phyloP scores from a whole-genome alignment of 2,113 vertebrate species.

The Rhombomys opimus region DNA sequence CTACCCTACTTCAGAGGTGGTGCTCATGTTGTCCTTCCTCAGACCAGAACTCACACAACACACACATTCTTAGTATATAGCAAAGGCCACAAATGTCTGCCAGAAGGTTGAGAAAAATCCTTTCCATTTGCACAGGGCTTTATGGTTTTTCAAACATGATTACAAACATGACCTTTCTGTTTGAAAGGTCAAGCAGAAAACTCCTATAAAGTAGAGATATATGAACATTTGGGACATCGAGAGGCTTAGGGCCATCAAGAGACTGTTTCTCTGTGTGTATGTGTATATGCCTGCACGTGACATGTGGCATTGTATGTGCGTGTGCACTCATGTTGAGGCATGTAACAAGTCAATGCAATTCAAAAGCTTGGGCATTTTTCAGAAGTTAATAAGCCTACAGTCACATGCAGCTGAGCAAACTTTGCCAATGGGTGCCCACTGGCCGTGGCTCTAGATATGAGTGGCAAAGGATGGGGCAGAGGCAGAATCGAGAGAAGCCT shows the following conservation, averaged over 20 bases:
- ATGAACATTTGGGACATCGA: neutral
- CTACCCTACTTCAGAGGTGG: slow-evolving; percentile 9
- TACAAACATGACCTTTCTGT: slow-evolving; percentile 50
- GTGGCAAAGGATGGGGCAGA: neutral
- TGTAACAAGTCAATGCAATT: neutral
- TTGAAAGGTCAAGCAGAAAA: slow-evolving; percentile 72
- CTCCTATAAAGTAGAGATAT: slow-evolving; percentile 62
- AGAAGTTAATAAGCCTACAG: neutral
- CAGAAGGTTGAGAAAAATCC: slow-evolving; percentile 26
- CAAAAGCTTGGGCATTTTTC: neutral
- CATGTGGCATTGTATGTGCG: too few relatives aligned
- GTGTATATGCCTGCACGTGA: neutral
- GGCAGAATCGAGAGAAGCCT: neutral
- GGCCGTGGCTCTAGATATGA: neutral
- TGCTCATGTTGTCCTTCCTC: neutral
- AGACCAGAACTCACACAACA: neutral
- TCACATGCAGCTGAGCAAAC: neutral
- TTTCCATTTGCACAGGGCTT: slow-evolving; percentile 53
- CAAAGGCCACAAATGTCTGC: slow-evolving; percentile 42
- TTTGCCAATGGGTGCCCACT: neutral
- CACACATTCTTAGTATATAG: neutral
- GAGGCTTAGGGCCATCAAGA: neutral
- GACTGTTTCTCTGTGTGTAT: neutral
- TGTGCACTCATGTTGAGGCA: neutral
- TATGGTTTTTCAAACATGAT: slow-evolving; percentile 58